Percentiles rank a stretch among this genome's conserved stretches.
These are phyloP conservation scores for Hermetia illucens DNA, from an alignment of 1,140 invertebrate genomes.

Conservation along the genomic window DNA sequence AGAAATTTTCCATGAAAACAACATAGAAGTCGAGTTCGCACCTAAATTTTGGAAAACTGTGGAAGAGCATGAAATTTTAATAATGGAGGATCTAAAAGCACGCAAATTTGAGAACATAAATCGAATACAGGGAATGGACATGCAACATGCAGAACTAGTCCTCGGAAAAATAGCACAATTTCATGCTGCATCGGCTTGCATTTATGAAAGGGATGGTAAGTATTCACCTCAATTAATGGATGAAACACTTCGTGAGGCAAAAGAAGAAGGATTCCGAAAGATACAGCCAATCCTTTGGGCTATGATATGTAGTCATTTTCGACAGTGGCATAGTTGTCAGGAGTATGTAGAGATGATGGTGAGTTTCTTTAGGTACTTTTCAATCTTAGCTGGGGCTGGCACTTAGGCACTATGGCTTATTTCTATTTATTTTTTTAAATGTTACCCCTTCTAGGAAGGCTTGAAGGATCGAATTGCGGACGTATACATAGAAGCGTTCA, in stretches of 20 bases:
- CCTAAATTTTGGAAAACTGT: slow-evolving; percentile 8
- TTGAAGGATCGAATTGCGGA: slow-evolving; percentile 3
- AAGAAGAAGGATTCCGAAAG: no score
- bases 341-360: slow-evolving; percentile 5
- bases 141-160: slow-evolving; percentile 32
- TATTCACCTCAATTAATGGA: not conserved
- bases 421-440: no score
- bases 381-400: slow-evolving; percentile 11
- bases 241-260: no score
- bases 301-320: no score
- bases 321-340: not conserved
- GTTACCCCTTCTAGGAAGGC: no score
- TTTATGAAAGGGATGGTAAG: slow-evolving; percentile 5
- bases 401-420: slow-evolving; percentile 11
- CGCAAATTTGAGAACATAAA: slow-evolving; percentile 29
- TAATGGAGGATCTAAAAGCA: slow-evolving; percentile 11
- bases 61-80: no score
- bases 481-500: slow-evolving; percentile 5
- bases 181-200: slow-evolving; percentile 34
- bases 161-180: slow-evolving; percentile 35
- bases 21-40: slow-evolving; percentile 6
- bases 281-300: no score
- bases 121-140: slow-evolving; percentile 34
- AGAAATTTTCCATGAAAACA: no score
- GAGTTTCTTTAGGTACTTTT: slow-evolving; percentile 11